Evolutionary conservation across 2,888 invertebrate genomes (phyloP), one percentile per base, ranked within the genome.

Genomic region (Dasypolia templi): DNA sequence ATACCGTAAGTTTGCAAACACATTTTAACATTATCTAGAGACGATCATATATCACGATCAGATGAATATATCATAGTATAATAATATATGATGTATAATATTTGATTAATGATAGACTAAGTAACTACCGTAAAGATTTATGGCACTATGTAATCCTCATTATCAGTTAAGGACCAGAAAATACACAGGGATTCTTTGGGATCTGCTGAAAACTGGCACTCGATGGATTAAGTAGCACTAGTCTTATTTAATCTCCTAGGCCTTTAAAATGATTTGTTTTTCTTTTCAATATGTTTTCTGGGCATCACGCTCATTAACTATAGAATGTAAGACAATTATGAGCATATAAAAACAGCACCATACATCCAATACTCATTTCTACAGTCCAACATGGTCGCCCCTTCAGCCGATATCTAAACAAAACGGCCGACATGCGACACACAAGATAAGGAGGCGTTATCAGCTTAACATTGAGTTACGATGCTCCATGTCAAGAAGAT

Each of bases 401-500:
- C 39, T 39, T 64, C 49, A 69, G 46, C 58, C 56, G 67, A 56
- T 81, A 83, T 68, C 66, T 53, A 83, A 81, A 79, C 80, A 81
- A 81, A 79, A 74, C 68, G 80, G 80, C 32, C 61, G 82, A 82
- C 79, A 63, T 64, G 44, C 51, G 51, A 72, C 62, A 80, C 74
- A 46, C 42, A 3, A 62, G 84, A 81, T 81, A 83, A 75, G 58
- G 26, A 39, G n/a, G 32, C 44, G 68, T 82, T 82, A 81, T 82
- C 82, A 76, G 85, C 81, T 83, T 79, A 84, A 55, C 68, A 59
- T 59, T 71, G 84, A 76, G 61, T 76, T 73, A 76, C 72, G 63
- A 75, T 32, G 58, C 72, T 72, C 62, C 59, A 39, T 67, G 75
- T 68, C 84, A 73, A 51, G 70, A 42, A 65, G 81, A 69, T 79